A percentile compares a stretch with the other conserved stretches of the same genome.
Evolutionary conservation across 2,797 vertebrate genomes (phyloP).

Genomic region (Helostoma temminkii): DNA sequence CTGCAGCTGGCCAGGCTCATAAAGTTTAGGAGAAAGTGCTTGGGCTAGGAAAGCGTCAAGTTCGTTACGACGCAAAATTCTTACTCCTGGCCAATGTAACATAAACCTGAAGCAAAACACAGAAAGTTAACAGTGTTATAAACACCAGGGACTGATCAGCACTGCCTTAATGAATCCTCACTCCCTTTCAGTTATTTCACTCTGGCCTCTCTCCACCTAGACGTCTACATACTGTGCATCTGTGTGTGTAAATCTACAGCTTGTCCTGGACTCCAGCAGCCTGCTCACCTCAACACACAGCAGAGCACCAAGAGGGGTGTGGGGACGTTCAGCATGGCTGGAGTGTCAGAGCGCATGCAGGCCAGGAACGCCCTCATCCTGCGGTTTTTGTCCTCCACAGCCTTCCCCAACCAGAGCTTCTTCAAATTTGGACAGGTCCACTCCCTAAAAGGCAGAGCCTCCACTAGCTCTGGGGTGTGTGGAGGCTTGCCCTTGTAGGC

Average conservation of each 20-base stretch:
- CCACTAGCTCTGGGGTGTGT: slow-evolving; percentile 95
- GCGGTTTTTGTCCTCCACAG: slow-evolving; percentile 95
- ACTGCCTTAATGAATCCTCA: slow-evolving; percentile 12
- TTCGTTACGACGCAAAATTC: slow-evolving; percentile 96
- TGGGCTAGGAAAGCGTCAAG: slow-evolving; percentile 97
- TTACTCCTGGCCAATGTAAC: slow-evolving; percentile 97
- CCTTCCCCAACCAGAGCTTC: slow-evolving; percentile 95
- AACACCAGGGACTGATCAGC: slow-evolving; percentile 54
- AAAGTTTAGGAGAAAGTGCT: slow-evolving; percentile 96
- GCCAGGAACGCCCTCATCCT: slow-evolving; percentile 96
- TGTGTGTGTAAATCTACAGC: not conserved
- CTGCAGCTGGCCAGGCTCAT: slow-evolving; percentile 97
- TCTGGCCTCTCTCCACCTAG: not conserved
- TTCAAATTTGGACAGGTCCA: slow-evolving; percentile 97
- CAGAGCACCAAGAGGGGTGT: slow-evolving; percentile 96
- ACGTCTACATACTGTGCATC: not conserved
- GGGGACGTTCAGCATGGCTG: slow-evolving; percentile 96
- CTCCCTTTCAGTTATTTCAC: slow-evolving; percentile 12
- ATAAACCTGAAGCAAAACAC: slow-evolving; percentile 91
- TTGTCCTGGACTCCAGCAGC: not conserved
- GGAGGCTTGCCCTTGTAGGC: slow-evolving; percentile 97
- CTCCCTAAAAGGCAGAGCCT: slow-evolving; percentile 94
- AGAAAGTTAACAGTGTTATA: slow-evolving; percentile 75
- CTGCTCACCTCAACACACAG: slow-evolving; percentile 92
- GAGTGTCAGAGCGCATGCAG: slow-evolving; percentile 96